Evolutionary conservation across 1,140 invertebrate genomes (phyloP).

Genomic region (Macrobrachium rosenbergii): DNA sequence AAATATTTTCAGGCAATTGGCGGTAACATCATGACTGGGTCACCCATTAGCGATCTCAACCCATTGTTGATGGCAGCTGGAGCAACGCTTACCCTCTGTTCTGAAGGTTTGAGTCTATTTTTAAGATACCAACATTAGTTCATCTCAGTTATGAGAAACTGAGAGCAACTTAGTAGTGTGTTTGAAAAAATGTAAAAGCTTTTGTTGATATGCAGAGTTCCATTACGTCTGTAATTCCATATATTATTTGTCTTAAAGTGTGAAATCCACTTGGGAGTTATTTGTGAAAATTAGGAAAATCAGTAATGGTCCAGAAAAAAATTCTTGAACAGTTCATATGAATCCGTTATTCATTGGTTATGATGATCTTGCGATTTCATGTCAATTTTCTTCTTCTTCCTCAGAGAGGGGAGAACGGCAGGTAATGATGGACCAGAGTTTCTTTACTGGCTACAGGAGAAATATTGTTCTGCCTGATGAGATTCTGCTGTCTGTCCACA

Average conservation of each 20-base stretch:
- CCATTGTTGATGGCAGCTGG: slow-evolving; percentile 89
- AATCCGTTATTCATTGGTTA: neutral
- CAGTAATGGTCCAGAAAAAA: too few relatives aligned
- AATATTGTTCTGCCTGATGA: slow-evolving; percentile 84
- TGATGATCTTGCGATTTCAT: neutral
- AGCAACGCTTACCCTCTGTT: slow-evolving; percentile 70
- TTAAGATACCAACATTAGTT: neutral
- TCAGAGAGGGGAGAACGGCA: slow-evolving; percentile 72
- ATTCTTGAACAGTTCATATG: too few relatives aligned
- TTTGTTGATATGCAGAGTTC: neutral
- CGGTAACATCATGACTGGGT: slow-evolving; percentile 95
- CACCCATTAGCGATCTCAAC: slow-evolving; percentile 96
- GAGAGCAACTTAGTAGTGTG: neutral
- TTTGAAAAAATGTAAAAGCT: neutral
- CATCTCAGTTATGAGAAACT: neutral
- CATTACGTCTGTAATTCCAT: too few relatives aligned
- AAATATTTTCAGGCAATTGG: slow-evolving; percentile 77
- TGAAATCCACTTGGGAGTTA: too few relatives aligned
- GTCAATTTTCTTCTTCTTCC: neutral
- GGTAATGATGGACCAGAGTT: slow-evolving; percentile 83
- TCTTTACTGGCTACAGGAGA: slow-evolving; percentile 89
- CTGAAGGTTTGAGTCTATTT: neutral
- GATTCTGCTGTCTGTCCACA: slow-evolving; percentile 81
- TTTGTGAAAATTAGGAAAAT: too few relatives aligned
- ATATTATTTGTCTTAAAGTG: too few relatives aligned